These are phyloP conservation scores for Lanius collurio DNA, from an alignment of 2,113 vertebrate genomes.

Conservation along the genomic window DNA sequence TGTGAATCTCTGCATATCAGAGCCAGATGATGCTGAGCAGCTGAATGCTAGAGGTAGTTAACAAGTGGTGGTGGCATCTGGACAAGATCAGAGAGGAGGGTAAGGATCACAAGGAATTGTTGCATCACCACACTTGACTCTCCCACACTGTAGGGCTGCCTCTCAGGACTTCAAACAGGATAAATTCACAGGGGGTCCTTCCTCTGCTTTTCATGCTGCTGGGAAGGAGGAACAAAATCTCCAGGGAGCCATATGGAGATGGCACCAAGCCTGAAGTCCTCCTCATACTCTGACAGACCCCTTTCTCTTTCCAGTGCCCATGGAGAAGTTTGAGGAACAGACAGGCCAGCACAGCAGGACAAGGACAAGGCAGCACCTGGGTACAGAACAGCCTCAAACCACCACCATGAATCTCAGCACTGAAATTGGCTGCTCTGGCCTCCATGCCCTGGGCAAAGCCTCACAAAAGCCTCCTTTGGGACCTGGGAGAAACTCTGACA, in stretches of 20 bases:
- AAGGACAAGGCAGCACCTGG: not conserved
- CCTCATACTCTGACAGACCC: not conserved
- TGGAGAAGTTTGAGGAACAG: not conserved
- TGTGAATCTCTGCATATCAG: not conserved
- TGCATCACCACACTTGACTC: not conserved
- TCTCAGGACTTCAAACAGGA: not conserved
- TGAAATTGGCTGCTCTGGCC: not conserved
- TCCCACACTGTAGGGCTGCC: not conserved
- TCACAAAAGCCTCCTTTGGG: not conserved
- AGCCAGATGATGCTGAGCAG: not conserved
- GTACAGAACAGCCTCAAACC: not conserved
- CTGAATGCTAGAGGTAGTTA: not conserved
- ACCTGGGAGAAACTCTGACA: not conserved
- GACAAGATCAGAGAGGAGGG: conserved; percentile 40
- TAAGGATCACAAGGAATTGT: not conserved
- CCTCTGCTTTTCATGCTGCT: not conserved
- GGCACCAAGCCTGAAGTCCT: not conserved
- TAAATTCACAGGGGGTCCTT: not conserved
- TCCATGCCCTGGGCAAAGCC: not conserved
- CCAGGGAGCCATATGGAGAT: not conserved
- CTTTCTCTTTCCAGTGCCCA: not conserved
- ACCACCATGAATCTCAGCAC: not conserved
- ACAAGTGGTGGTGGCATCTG: conserved; percentile 33
- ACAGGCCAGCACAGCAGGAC: accelerated
- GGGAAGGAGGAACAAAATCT: not conserved